phyloP scores from a whole-genome alignment of 2,797 vertebrate species.

The Astyanax mexicanus region DNA sequence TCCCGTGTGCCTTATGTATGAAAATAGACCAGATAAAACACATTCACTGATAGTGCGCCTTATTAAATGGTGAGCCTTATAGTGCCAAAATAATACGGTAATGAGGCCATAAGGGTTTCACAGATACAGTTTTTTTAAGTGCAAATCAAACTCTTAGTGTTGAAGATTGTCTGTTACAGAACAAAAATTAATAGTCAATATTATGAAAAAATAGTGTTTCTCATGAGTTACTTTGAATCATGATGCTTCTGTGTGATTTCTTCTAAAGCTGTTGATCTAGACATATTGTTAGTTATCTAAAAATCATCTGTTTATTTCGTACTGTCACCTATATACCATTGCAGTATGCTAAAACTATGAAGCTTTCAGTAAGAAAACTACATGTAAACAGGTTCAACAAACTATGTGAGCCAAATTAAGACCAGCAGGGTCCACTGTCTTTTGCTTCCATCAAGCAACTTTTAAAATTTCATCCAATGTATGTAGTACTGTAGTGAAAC shows the following conservation, averaged over 20 bases:
- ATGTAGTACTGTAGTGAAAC: conserved; percentile 14
- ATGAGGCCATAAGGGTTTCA: too few relatives aligned
- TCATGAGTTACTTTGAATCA: background rate
- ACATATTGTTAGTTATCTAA: background rate
- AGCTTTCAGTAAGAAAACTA: conserved; percentile 10
- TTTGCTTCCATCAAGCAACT: background rate
- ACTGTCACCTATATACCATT: background rate
- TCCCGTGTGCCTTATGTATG: too few relatives aligned
- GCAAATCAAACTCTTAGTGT: background rate
- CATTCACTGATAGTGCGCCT: too few relatives aligned
- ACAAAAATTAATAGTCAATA: background rate
- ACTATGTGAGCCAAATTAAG: background rate
- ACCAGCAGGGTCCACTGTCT: background rate
- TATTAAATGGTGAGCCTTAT: too few relatives aligned
- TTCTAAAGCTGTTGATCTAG: background rate
- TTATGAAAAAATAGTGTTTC: background rate
- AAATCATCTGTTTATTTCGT: background rate
- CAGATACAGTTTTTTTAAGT: background rate
- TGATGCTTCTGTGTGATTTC: background rate
- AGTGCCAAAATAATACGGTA: too few relatives aligned
- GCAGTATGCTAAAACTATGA: background rate
- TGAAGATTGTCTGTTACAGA: background rate
- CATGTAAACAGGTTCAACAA: conserved; percentile 16
- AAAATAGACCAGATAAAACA: too few relatives aligned
- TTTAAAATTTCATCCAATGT: background rate